phyloP scores from a whole-genome alignment of 2,888 invertebrate species.

The Tortrix viridana region DNA sequence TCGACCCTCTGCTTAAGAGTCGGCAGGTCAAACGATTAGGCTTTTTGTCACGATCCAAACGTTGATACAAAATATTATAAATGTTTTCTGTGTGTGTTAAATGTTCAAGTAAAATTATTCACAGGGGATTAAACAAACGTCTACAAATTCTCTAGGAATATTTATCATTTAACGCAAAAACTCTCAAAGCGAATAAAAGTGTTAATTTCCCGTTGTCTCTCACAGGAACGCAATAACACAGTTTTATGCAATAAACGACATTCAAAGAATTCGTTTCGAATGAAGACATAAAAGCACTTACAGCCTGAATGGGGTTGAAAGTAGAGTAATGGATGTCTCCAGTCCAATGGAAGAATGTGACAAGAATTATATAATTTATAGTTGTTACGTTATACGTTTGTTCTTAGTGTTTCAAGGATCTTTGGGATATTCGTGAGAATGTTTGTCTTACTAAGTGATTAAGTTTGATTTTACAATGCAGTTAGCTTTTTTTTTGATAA shows the following conservation, averaged over 20 bases:
- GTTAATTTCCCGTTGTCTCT: conserved; percentile 8
- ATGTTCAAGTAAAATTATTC: no score
- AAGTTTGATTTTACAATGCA: no score
- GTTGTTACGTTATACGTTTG: conserved; percentile 7
- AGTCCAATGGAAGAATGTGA: conserved; percentile 30
- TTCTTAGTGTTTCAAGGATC: not conserved
- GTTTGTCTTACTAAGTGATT: no score
- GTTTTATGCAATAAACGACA: conserved; percentile 27
- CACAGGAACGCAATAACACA: conserved; percentile 24
- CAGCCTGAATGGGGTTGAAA: conserved; percentile 38
- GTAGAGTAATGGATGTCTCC: conserved; percentile 39
- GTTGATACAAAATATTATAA: no score
- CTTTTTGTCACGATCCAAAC: no score
- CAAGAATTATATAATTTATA: conserved; percentile 22
- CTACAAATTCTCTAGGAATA: conserved; percentile 2
- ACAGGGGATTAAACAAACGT: no score
- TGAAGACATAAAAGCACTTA: conserved; percentile 37
- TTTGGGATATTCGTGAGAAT: not conserved
- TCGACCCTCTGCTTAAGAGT: no score
- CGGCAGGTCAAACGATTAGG: no score
- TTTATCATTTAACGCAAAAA: conserved; percentile 22
- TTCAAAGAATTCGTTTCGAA: conserved; percentile 26
- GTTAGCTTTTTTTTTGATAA: no score
- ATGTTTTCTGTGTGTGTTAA: no score
- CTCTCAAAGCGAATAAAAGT: conserved; percentile 17